These are phyloP conservation scores for Trichomycterus rosablanca DNA, from an alignment of 2,113 vertebrate genomes.

Conservation along the genomic window DNA sequence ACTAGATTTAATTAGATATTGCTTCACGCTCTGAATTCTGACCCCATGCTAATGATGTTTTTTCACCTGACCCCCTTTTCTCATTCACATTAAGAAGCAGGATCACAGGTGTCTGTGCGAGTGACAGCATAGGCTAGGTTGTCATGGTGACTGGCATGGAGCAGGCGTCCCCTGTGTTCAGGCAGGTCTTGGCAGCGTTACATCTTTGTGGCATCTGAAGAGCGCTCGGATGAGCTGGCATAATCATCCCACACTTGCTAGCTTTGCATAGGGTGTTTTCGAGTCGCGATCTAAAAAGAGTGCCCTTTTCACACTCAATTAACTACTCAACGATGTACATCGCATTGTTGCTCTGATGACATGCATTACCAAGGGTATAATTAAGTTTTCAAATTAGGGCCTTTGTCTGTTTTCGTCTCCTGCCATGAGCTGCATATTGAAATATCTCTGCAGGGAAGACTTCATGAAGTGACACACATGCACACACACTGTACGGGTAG, in stretches of 20 bases:
- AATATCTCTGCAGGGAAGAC: conserved; percentile 13
- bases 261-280: conserved; percentile 28
- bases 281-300: conserved; percentile 37
- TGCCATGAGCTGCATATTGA: conserved; percentile 28
- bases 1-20: too few species aligned
- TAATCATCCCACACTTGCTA: conserved; percentile 39
- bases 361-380: conserved; percentile 48
- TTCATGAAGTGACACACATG: conserved; percentile 11
- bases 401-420: conserved; percentile 39
- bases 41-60: too few species aligned
- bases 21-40: too few species aligned
- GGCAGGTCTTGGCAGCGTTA: conserved; percentile 49
- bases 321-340: conserved; percentile 48
- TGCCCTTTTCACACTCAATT: conserved; percentile 46
- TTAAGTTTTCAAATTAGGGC: conserved; percentile 54
- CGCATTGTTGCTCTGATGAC: conserved; percentile 48
- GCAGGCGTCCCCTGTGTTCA: conserved; percentile 51
- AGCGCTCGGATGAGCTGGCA: conserved; percentile 17
- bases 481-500: not conserved
- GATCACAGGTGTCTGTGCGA: conserved; percentile 38
- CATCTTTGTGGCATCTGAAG: conserved; percentile 52
- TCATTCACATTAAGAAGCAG: conserved; percentile 6
- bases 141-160: conserved; percentile 42
- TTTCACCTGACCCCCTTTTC: not conserved
- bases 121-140: conserved; percentile 46